phyloP scores from a whole-genome alignment of 2,797 vertebrate genomes.

The Sarcophilus harrisii region DNA sequence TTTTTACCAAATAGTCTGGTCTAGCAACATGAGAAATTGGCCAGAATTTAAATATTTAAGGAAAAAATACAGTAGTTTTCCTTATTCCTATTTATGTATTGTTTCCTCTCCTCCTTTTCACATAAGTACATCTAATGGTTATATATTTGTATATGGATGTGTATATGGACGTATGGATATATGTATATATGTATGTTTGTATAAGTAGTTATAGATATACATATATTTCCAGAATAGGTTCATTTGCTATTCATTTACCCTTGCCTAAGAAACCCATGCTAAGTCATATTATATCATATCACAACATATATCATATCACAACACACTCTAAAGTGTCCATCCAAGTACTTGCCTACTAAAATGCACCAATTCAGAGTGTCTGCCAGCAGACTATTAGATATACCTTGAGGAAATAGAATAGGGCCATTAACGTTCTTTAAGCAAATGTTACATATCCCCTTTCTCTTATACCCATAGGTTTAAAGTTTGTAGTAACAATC shows the following conservation, averaged over 20 bases:
- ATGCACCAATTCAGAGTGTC: background rate
- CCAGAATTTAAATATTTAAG: background rate
- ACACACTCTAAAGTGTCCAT: constrained; percentile 20
- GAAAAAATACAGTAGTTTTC: constrained; percentile 30
- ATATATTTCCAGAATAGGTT: background rate
- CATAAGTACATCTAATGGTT: background rate
- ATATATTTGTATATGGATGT: background rate
- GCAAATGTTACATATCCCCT: background rate
- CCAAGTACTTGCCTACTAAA: background rate
- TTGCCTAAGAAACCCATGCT: background rate
- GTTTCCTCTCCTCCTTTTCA: background rate
- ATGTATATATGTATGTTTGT: background rate
- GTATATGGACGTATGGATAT: no score
- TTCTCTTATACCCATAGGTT: background rate
- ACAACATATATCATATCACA: background rate
- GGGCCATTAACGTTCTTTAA: background rate
- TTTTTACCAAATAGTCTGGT: background rate
- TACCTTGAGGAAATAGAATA: background rate
- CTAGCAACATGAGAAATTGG: constrained; percentile 5
- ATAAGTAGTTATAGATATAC: no score
- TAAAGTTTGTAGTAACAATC: background rate
- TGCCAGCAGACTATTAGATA: background rate
- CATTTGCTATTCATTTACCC: background rate
- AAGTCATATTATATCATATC: background rate
- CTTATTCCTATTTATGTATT: constrained; percentile 14